Evolutionary conservation across 2,113 vertebrate species (phyloP).

Genomic region (Podocnemis expansa): DNA sequence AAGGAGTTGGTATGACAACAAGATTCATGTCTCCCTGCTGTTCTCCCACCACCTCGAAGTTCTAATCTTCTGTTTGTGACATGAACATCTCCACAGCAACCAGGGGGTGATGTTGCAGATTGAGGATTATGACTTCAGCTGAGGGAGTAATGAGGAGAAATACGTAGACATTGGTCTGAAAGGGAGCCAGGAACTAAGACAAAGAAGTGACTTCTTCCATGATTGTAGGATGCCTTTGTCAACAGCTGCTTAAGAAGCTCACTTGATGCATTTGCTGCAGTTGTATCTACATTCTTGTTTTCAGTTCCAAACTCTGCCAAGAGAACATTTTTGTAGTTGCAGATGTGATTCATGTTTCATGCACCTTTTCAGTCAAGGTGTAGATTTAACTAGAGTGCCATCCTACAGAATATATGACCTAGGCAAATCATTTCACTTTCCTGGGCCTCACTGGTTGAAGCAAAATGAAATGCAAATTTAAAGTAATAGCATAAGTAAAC

Average conservation of each 20-base stretch:
- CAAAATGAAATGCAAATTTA: neutral
- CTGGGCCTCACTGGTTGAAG: neutral
- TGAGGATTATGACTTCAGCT: slow-evolving; percentile 1
- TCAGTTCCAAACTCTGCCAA: neutral
- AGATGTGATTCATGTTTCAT: neutral
- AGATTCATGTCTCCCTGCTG: neutral
- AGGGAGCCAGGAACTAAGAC: neutral
- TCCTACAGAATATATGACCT: neutral
- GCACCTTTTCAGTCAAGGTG: neutral
- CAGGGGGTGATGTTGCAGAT: neutral
- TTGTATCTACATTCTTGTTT: neutral
- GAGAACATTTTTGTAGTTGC: neutral
- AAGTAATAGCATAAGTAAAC: neutral
- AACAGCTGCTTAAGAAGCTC: neutral
- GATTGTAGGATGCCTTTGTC: neutral
- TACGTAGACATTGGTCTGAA: neutral
- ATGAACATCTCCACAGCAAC: slow-evolving; percentile 30
- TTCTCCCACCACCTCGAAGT: neutral
- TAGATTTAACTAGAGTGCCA: neutral
- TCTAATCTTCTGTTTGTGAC: slow-evolving; percentile 15
- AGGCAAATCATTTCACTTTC: neutral
- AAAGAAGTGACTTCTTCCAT: neutral
- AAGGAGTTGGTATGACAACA: neutral
- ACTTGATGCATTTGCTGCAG: rapidly evolving
- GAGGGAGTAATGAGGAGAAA: neutral